Conservation (phyloP, 2,888 invertebrate species). For the Himalopsyche kuldschensis region DNA sequence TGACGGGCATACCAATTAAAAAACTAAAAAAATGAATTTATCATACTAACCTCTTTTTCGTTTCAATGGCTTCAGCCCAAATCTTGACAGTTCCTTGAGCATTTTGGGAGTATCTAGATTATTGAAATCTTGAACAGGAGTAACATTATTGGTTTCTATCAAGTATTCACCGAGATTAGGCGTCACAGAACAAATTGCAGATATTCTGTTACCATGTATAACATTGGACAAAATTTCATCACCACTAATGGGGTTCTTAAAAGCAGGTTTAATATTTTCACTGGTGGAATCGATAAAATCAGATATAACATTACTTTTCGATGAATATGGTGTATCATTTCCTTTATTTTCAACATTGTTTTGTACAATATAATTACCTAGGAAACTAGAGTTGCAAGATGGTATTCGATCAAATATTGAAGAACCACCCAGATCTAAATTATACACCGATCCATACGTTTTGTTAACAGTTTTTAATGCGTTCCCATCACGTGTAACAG, state of each 20-base stretch:
- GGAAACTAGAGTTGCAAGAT: slow-evolving; percentile 12
- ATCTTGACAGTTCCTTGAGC: slow-evolving; percentile 62
- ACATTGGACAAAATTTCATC: no score
- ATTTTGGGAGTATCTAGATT: slow-evolving; percentile 61
- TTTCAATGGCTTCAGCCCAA: slow-evolving; percentile 69
- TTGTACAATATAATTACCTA: background rate
- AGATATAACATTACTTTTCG: background rate
- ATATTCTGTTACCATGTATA: background rate
- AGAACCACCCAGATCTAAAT: slow-evolving; percentile 32
- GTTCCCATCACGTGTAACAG: background rate
- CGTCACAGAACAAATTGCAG: slow-evolving; percentile 42
- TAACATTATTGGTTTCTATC: slow-evolving; percentile 59
- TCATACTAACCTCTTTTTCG: slow-evolving; percentile 57
- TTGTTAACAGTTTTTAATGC: background rate
- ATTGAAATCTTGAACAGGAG: slow-evolving; percentile 63
- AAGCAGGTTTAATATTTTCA: no score
- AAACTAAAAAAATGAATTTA: no score
- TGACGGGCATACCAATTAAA: no score
- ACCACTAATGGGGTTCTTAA: background rate
- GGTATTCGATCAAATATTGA: slow-evolving; percentile 37
- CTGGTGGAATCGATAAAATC: no score
- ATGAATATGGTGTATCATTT: background rate
- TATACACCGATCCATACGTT: slow-evolving; percentile 6
- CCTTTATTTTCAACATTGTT: background rate
- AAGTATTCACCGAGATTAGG: slow-evolving; percentile 53